phyloP scores from a whole-genome alignment of 2,797 vertebrate species.

The Hyperoplus lanceolatus region DNA sequence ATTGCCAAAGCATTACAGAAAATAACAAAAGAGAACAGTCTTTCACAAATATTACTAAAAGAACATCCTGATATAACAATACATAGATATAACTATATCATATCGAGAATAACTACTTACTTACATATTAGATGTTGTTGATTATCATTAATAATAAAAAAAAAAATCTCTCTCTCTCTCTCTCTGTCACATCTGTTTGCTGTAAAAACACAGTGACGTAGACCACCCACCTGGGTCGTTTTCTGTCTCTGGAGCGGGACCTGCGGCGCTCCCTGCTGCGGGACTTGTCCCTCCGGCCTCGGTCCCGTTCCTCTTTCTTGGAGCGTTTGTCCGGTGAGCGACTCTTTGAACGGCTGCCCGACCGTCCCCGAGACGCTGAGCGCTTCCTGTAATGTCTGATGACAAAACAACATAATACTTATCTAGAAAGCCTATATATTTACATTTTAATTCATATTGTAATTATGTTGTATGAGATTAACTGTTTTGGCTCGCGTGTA shows the following conservation, averaged over 20 bases:
- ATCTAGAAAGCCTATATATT: background rate
- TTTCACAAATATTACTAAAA: too few species aligned
- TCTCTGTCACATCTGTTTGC: background rate
- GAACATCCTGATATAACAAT: too few species aligned
- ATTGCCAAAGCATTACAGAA: too few species aligned
- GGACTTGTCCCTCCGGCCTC: slow-evolving; percentile 90
- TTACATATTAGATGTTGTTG: too few species aligned
- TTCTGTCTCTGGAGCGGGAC: slow-evolving; percentile 94
- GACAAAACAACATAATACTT: background rate
- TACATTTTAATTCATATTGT: fast-evolving
- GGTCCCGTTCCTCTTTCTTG: slow-evolving; percentile 92
- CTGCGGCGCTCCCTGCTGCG: slow-evolving; percentile 93
- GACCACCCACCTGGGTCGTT: slow-evolving; percentile 88
- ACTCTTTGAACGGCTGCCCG: slow-evolving; percentile 93
- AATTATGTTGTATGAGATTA: background rate
- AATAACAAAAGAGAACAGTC: too few species aligned
- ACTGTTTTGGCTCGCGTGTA: too few species aligned
- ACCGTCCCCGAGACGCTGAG: slow-evolving; percentile 92
- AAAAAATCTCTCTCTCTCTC: too few species aligned
- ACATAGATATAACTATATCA: too few species aligned
- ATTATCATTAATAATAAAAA: too few species aligned
- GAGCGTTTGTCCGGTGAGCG: slow-evolving; percentile 96
- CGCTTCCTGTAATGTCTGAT: slow-evolving; percentile 96
- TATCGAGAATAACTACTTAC: too few species aligned
- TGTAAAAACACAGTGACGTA: fast-evolving